phyloP scores from a whole-genome alignment of 2,113 vertebrate genomes.

The Daboia siamensis region DNA sequence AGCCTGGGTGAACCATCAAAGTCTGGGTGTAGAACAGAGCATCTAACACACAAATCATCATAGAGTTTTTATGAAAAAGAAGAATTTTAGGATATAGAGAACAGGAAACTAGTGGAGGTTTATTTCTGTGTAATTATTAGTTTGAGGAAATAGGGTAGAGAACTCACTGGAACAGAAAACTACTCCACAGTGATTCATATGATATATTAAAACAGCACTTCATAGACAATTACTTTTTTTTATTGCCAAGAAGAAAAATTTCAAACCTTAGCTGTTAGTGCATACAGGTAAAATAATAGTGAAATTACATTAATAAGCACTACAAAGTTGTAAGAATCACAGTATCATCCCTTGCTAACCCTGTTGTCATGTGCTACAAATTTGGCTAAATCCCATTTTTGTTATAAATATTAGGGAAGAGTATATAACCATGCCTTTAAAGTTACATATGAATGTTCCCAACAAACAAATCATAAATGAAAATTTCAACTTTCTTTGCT shows the following conservation, averaged over 20 bases:
- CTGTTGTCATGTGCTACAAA: slow-evolving; percentile 24
- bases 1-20: background rate
- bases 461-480: background rate
- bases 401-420: slow-evolving; percentile 18
- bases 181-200: slow-evolving; percentile 13
- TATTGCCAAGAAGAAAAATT: slow-evolving; percentile 34
- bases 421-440: background rate
- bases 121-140: background rate
- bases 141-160: slow-evolving; percentile 30
- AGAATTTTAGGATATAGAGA: slow-evolving; percentile 32
- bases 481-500: background rate
- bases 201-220: slow-evolving; percentile 3
- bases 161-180: background rate
- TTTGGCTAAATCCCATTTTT: slow-evolving; percentile 36
- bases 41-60: background rate
- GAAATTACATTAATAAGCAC: background rate
- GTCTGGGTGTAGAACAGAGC: background rate
- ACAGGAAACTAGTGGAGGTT: slow-evolving; percentile 44
- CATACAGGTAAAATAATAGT: slow-evolving; percentile 28
- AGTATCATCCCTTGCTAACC: slow-evolving; percentile 16
- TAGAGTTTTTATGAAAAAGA: background rate
- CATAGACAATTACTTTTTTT: slow-evolving; percentile 35
- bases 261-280: slow-evolving; percentile 24
- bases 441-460: background rate
- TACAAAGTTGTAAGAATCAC: slow-evolving; percentile 3